Percentiles rank a stretch among this genome's conserved stretches.
These are phyloP conservation scores for Eupithecia inturbata DNA, from an alignment of 2,888 invertebrate genomes.

Conservation along the genomic window DNA sequence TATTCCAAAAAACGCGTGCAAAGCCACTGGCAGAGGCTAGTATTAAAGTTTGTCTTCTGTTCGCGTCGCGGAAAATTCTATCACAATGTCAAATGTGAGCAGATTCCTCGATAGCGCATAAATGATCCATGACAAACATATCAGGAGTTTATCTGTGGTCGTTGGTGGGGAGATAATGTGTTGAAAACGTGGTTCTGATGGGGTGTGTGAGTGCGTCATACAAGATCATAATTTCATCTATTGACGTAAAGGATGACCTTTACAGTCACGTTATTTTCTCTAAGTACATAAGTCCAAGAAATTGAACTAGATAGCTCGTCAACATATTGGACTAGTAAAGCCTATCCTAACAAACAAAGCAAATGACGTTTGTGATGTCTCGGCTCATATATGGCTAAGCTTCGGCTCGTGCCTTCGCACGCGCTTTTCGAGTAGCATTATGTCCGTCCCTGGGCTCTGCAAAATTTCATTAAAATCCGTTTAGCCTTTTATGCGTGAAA, in stretches of 20 bases:
- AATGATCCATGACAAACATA: conserved; percentile 44
- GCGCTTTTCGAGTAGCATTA: too few species aligned
- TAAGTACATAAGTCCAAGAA: neutral
- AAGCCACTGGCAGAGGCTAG: too few species aligned
- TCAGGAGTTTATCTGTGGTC: conserved; percentile 2
- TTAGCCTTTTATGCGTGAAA: too few species aligned
- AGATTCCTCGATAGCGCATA: conserved; percentile 52
- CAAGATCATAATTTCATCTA: conserved; percentile 15
- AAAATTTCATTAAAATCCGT: too few species aligned
- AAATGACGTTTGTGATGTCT: neutral
- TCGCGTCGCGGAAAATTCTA: conserved; percentile 54
- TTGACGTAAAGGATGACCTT: conserved; percentile 14
- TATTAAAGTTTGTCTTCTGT: neutral
- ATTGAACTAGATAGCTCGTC: neutral
- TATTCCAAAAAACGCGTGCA: too few species aligned
- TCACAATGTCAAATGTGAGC: conserved; percentile 47
- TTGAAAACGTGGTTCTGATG: conserved; percentile 1
- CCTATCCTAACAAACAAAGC: neutral
- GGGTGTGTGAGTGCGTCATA: conserved; percentile 23
- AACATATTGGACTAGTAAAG: neutral
- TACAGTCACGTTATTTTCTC: neutral
- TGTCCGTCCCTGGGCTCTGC: too few species aligned
- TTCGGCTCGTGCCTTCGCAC: too few species aligned
- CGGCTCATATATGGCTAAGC: neutral
- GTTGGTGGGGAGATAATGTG: conserved; percentile 12